These are phyloP conservation scores for Lithophane leautieri DNA, from an alignment of 2,888 invertebrate species.

Conservation along the genomic window DNA sequence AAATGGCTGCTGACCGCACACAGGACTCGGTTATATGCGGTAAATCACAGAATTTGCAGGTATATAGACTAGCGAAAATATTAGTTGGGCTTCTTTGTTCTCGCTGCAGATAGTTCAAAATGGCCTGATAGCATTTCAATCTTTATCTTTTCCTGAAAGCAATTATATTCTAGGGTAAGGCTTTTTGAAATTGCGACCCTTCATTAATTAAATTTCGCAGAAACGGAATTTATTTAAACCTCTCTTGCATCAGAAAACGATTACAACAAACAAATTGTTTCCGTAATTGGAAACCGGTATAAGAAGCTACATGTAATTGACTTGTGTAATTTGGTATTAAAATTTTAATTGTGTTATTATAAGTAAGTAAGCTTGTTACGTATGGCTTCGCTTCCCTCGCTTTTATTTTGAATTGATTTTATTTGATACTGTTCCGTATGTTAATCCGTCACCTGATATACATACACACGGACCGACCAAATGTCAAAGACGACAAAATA, in stretches of 20 bases:
- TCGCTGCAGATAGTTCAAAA: not conserved
- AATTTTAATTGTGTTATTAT: constrained; percentile 37
- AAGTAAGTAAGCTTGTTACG: constrained; percentile 26
- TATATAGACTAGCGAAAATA: constrained; percentile 4
- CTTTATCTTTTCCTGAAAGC: too few species aligned
- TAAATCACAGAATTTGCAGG: constrained; percentile 43
- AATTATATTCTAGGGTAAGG: not conserved
- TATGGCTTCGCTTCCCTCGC: constrained; percentile 6
- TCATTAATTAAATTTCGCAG: not conserved
- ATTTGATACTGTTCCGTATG: constrained; percentile 1
- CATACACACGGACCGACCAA: not conserved
- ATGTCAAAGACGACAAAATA: constrained; percentile 2
- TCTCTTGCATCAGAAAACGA: constrained; percentile 3
- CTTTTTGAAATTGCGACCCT: not conserved
- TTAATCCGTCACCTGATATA: not conserved
- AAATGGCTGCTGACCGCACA: constrained; percentile 44
- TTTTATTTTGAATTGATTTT: constrained; percentile 27
- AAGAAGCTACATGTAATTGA: constrained; percentile 37
- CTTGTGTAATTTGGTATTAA: constrained; percentile 39
- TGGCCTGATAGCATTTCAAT: not conserved
- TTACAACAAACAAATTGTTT: constrained; percentile 38
- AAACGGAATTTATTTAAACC: constrained; percentile 3
- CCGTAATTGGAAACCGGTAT: constrained; percentile 40
- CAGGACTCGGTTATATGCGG: constrained; percentile 28
- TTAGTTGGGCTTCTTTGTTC: not conserved